A percentile compares a stretch with the other conserved stretches of the same genome.
Evolutionary conservation across 2,888 invertebrate genomes (phyloP).

Genomic region (Hanleya hanleyi): DNA sequence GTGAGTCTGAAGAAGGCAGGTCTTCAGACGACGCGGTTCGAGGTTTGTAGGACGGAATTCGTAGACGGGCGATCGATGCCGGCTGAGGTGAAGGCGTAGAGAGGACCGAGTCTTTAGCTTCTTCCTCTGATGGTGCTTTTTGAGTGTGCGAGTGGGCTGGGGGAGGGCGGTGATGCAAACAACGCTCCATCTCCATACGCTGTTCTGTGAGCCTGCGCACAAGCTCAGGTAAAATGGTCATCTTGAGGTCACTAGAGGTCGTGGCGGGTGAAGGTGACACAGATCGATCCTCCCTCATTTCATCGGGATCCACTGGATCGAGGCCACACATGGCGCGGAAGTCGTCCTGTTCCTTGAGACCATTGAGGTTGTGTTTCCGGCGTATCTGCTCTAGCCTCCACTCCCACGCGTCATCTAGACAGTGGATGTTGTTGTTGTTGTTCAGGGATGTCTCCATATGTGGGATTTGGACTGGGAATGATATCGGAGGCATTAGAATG

Average conservation of each 20-base stretch:
- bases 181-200: conserved; percentile 67
- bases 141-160: neutral
- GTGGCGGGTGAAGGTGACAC: neutral
- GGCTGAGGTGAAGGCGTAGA: conserved; percentile 36
- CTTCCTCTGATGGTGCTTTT: neutral
- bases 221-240: conserved; percentile 70
- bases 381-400: conserved; percentile 61
- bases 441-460: neutral
- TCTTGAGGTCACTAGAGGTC: conserved; percentile 53
- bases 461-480: conserved; percentile 27
- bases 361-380: conserved; percentile 65
- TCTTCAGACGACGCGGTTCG: neutral
- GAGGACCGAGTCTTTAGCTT: conserved; percentile 12
- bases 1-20: neutral
- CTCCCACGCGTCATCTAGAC: conserved; percentile 44
- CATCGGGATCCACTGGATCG: neutral
- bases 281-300: neutral
- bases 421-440: neutral
- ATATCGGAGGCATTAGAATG: conserved; percentile 31
- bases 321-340: neutral
- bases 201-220: conserved; percentile 72
- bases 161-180: conserved; percentile 9
- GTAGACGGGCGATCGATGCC: conserved; percentile 77
- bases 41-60: conserved; percentile 92
- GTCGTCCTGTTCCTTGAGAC: conserved; percentile 28